Base-by-base conservation (phyloP, 2,113 vertebrate species). In the Eclectus roratus region DNA sequence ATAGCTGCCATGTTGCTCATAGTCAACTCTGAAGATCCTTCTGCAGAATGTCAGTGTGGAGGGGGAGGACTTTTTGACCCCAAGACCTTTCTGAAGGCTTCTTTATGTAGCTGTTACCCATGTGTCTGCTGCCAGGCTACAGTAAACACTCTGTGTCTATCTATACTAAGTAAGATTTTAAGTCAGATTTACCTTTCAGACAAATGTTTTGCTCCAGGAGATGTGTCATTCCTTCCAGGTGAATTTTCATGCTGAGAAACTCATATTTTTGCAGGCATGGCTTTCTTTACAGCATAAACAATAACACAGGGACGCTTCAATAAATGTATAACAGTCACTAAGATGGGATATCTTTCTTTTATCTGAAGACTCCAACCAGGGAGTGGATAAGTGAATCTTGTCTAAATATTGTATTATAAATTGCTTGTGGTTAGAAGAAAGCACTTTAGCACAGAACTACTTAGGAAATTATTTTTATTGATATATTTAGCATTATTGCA, bases 381-480 rank as follows among this genome's bases (percentile, higher is more conserved):
- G 88, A 94, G 20, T 7, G 3, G 60, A 83, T 94, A 93, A 96
- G 43, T 74, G 88, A 95, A 80, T 96, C 92, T 91, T 93, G 24
- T 84, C 82, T 81, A 84, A 80, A 95, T 84, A 69, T 68, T 15
- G 19, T 72, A 46, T 66, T 86, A 80, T 78, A 78, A 94, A 90
- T 73, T 69, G 55, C n/a, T 73, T 91, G 61, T 81, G 93, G 92
- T 91, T 92, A 84, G 47, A 86, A 95, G 76, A 88, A 83, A 90
- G 90, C 88, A 94, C 64, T 93, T 95, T 72, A 93, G 69, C 31
- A 29, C 27, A 83, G 11, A 61, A 72, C 31, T 93, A 91, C 80
- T 95, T 91, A 78, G 76, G 72, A 94, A 96, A 96, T 96, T 69
- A 94, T 29, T 90, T 91, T 73, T 86, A 91, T 88, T 95, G 89